A percentile compares a stretch with the other conserved stretches of the same genome.
phyloP scores from a whole-genome alignment of 2,888 invertebrate species.

The Keiferia lycopersicella region DNA sequence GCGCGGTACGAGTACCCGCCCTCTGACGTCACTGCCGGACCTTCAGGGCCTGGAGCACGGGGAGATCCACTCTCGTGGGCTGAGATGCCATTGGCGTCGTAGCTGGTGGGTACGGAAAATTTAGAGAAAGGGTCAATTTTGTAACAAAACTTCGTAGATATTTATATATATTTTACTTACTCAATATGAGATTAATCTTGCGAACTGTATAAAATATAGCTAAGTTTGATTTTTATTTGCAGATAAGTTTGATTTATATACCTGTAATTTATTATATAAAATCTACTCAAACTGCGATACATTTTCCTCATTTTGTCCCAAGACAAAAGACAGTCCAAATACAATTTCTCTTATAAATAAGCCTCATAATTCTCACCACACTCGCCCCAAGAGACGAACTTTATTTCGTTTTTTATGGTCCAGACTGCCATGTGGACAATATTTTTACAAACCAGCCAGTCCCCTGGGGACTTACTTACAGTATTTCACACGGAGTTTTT shows the following conservation, averaged over 20 bases:
- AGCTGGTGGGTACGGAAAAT: slow-evolving; percentile 67
- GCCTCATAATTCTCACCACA: background rate
- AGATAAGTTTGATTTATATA: no score
- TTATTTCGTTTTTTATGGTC: background rate
- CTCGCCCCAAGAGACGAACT: background rate
- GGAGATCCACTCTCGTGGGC: slow-evolving; percentile 82
- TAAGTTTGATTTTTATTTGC: no score
- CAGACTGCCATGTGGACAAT: background rate
- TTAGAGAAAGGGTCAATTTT: background rate
- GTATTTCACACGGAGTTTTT: background rate
- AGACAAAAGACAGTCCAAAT: background rate
- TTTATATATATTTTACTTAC: no score
- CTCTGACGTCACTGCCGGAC: slow-evolving; percentile 81
- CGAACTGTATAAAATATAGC: no score
- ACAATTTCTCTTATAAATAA: background rate
- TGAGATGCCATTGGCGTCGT: slow-evolving; percentile 84
- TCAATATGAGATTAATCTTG: no score
- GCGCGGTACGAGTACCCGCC: slow-evolving; percentile 85
- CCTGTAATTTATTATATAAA: no score
- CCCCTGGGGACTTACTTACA: background rate
- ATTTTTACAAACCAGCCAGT: background rate
- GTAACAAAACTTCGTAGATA: background rate
- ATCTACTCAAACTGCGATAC: no score
- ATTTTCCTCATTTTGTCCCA: no score
- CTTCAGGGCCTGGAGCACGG: slow-evolving; percentile 79